phyloP scores from a whole-genome alignment of 2,888 invertebrate genomes.

The Neoscelio sp. region DNA sequence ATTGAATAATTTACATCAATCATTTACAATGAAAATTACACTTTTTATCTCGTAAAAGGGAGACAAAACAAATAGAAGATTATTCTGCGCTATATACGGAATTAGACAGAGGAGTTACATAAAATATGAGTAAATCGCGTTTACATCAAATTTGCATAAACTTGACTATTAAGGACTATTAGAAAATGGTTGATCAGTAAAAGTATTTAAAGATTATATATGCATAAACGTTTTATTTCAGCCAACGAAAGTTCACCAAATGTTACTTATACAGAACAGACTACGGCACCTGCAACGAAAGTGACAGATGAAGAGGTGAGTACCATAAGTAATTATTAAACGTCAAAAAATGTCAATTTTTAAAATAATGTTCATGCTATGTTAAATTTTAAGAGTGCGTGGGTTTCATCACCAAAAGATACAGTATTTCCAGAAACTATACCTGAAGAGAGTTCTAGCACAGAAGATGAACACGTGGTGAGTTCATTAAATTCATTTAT shows the following conservation, averaged over 20 bases:
- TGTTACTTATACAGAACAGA: conserved; percentile 84
- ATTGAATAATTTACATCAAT: not conserved
- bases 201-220: not conserved
- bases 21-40: no score
- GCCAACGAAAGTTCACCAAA: conserved; percentile 87
- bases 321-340: not conserved
- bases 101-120: no score
- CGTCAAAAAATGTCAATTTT: not conserved
- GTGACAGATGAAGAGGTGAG: conserved; percentile 86
- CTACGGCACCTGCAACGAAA: conserved; percentile 82
- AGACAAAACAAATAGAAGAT: no score
- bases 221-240: conserved; percentile 37
- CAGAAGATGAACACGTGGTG: conserved; percentile 96
- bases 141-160: no score
- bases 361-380: no score
- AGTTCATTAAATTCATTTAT: no score
- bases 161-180: no score
- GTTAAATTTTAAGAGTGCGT: conserved; percentile 84
- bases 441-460: conserved; percentile 96
- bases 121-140: no score
- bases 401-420: conserved; percentile 95
- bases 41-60: no score
- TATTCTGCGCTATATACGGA: no score
- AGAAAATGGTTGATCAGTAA: no score
- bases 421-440: conserved; percentile 96